Evolutionary conservation across 1,140 invertebrate genomes (phyloP).

Genomic region (Musca domestica): DNA sequence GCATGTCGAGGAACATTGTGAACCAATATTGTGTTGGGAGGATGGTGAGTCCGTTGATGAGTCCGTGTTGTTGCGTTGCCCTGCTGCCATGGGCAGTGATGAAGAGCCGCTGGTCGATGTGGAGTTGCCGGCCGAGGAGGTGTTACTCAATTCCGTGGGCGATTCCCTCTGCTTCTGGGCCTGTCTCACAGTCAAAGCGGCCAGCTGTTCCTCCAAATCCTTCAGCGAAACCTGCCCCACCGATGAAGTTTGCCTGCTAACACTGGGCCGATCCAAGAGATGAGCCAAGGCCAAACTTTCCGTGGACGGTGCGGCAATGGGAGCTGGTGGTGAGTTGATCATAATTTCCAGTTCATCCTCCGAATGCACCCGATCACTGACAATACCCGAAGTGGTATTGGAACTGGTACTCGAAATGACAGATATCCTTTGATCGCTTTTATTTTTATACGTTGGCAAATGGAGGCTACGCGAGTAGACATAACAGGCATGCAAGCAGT

Average conservation of each 20-base stretch:
- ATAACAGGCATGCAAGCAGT: slow-evolving; percentile 60
- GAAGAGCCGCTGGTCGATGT: slow-evolving; percentile 22
- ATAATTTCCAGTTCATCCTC: slow-evolving; percentile 87
- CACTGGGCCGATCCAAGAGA: slow-evolving; percentile 62
- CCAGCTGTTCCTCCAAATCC: slow-evolving; percentile 50
- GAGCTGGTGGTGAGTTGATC: slow-evolving; percentile 68
- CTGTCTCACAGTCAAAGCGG: slow-evolving; percentile 39
- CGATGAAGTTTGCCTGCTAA: slow-evolving; percentile 58
- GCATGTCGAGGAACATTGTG: slow-evolving; percentile 78
- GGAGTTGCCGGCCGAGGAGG: slow-evolving; percentile 46
- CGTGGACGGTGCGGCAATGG: slow-evolving; percentile 63
- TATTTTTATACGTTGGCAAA: slow-evolving; percentile 60
- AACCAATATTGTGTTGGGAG: slow-evolving; percentile 58
- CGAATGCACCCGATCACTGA: slow-evolving; percentile 89
- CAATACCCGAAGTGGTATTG: slow-evolving; percentile 92
- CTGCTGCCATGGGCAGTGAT: slow-evolving; percentile 22
- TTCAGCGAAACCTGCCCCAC: slow-evolving; percentile 54
- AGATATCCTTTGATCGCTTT: slow-evolving; percentile 80
- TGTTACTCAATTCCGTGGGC: slow-evolving; percentile 44
- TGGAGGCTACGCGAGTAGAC: slow-evolving; percentile 65
- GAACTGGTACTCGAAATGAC: slow-evolving; percentile 90
- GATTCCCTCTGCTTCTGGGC: slow-evolving; percentile 40
- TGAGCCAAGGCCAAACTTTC: slow-evolving; percentile 73
- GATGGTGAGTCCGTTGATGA: slow-evolving; percentile 49
- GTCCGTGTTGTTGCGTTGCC: slow-evolving; percentile 24